Base-by-base conservation (phyloP, 2,888 invertebrate genomes). In the Hemicrepidius hirtus region DNA sequence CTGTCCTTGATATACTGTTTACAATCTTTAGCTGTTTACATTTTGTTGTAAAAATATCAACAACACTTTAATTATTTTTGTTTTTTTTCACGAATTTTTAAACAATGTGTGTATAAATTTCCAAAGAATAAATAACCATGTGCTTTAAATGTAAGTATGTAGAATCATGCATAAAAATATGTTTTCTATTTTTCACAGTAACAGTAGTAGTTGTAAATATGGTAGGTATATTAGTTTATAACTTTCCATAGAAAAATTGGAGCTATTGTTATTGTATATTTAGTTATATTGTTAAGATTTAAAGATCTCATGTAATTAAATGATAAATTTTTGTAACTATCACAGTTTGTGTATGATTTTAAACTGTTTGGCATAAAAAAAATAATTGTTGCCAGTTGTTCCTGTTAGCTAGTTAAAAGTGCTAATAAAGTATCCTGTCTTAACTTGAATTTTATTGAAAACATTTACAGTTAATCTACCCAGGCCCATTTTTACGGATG, bases 371-470 rank as follows among this genome's bases (percentile, higher is more conserved):
- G 53, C 53, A 32, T 62, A 62, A 53, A 64, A 35, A 63, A 63
- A 64, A 60, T 66, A 60, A 71, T 71, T 71, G 60, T 67, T 67
- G 67, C 66, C 53, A 63, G 62, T 71, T 67, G 71, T 62, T 67
- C 67, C 71, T 71, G 67, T 71, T 71, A 71, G 71, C 46, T 71
- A 67, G 67, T 50, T 71, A 49, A 57, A 59, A 60, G 49, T 71
- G 66, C 59, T 65, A 71, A 71, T 71, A 71, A 71, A 71, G 53
- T 44, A 60, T 20, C 28, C 40, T 60, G 60, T 60, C 60, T 44
- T 0, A 46, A 46, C 7, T 18, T 7, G 16, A 46, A 18, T 46
- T 20, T 46, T 46, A 7, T 46, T 46, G 20, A 13, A 10, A 24
- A 2, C 2, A 5, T 24, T 2, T 5, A 24, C 24, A 3, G 24